Conservation (phyloP, 2,113 vertebrate species). For the Catharus minimus region DNA sequence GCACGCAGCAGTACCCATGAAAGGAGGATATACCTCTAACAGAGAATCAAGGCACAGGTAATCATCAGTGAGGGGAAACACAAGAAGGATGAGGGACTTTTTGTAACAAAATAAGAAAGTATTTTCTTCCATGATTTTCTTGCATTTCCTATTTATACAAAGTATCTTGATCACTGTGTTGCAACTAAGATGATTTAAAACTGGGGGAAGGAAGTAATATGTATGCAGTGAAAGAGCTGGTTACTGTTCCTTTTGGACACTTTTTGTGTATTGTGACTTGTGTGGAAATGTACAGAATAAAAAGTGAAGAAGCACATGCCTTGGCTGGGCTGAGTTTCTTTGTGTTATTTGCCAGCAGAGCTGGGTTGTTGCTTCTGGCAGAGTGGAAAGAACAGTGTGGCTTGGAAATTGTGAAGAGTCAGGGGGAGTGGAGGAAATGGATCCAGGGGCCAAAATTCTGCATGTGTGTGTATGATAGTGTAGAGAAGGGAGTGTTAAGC, state of each 20-base stretch:
- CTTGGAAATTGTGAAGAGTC: background rate
- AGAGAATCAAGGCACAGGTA: conserved; percentile 44
- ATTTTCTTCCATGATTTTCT: conserved; percentile 74
- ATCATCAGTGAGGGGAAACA: background rate
- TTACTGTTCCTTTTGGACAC: conserved; percentile 64
- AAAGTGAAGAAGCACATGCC: conserved; percentile 64
- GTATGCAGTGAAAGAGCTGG: conserved; percentile 53
- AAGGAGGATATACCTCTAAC: conserved; percentile 7
- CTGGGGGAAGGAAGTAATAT: conserved; percentile 33
- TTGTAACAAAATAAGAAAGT: conserved; percentile 68
- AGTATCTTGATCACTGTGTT: conserved; percentile 70
- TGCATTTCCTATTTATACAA: conserved; percentile 73
- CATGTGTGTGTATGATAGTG: background rate
- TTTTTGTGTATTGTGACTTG: conserved; percentile 76
- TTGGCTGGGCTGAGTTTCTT: conserved; percentile 44
- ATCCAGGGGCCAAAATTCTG: background rate
- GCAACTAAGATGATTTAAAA: conserved; percentile 64
- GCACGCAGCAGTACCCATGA: background rate
- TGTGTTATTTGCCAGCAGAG: conserved; percentile 15
- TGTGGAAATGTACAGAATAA: conserved; percentile 78
- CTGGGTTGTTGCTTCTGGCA: background rate
- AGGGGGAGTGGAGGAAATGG: background rate
- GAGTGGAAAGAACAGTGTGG: background rate
- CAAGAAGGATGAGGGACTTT: background rate
- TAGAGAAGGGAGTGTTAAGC: background rate